A percentile compares a stretch with the other conserved stretches of the same genome.
Conservation (phyloP, 2,113 vertebrate species). For the Maccullochella peelii region DNA sequence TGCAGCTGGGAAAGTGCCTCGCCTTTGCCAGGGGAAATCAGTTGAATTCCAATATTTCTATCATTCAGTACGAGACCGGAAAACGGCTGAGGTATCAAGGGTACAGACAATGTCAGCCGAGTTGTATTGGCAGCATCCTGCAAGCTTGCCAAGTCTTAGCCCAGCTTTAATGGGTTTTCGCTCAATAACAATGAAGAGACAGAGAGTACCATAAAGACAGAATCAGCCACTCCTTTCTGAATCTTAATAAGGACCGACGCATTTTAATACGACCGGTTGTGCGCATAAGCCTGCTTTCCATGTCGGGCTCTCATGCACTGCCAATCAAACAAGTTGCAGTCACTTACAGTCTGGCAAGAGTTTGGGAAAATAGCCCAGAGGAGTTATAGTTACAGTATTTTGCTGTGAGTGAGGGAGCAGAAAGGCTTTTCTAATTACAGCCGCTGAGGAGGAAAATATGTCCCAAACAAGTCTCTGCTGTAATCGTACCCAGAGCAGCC, state of each 20-base stretch:
- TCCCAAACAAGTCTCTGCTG: conserved; percentile 64
- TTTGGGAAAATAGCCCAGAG: conserved; percentile 54
- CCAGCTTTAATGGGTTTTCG: conserved; percentile 75
- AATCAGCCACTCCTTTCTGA: conserved; percentile 62
- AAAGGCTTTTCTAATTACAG: conserved; percentile 68
- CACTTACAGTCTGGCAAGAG: conserved; percentile 57
- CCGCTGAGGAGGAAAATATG: conserved; percentile 50
- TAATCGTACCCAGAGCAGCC: conserved; percentile 53
- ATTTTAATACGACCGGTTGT: conserved; percentile 45
- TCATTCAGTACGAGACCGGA: conserved; percentile 45
- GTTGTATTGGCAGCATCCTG: conserved; percentile 67
- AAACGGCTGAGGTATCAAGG: conserved; percentile 65
- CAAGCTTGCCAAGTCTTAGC: conserved; percentile 72
- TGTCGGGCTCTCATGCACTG: conserved; percentile 33
- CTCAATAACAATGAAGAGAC: conserved; percentile 76
- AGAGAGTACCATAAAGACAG: conserved; percentile 60
- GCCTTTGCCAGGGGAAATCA: conserved; percentile 67
- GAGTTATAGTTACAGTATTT: conserved; percentile 50
- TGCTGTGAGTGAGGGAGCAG: conserved; percentile 40
- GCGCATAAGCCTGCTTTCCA: conserved; percentile 32
- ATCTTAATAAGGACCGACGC: conserved; percentile 67
- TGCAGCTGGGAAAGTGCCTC: conserved; percentile 50
- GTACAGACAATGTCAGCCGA: conserved; percentile 74
- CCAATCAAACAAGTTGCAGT: conserved; percentile 63
- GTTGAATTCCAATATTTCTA: conserved; percentile 70